These are phyloP conservation scores for Proteles cristata DNA, from an alignment of 2,113 vertebrate species.

Conservation along the genomic window DNA sequence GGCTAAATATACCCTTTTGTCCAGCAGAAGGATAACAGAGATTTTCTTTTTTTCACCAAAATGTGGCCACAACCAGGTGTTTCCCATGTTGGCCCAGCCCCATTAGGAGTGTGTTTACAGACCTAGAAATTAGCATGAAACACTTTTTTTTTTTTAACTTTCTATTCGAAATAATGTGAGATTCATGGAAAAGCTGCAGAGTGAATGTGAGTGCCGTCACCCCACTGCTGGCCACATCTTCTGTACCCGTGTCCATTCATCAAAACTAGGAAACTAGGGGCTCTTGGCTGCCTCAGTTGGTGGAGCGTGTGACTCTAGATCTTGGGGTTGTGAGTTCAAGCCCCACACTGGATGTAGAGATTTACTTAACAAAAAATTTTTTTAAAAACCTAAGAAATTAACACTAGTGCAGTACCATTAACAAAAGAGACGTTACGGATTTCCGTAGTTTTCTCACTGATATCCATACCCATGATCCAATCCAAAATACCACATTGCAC, in stretches of 20 bases:
- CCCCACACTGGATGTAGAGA: neutral
- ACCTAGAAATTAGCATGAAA: neutral
- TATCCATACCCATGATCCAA: neutral
- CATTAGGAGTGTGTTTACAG: neutral
- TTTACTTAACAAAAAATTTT: neutral
- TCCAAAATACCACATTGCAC: no score
- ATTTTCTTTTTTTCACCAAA: neutral
- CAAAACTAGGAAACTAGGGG: neutral
- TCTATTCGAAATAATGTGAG: neutral
- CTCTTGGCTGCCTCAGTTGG: neutral
- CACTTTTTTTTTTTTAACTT: neutral
- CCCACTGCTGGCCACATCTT: neutral
- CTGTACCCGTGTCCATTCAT: accelerated
- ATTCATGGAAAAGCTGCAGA: neutral
- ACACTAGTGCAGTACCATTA: neutral
- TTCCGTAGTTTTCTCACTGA: neutral
- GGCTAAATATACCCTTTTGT: constrained; percentile 82
- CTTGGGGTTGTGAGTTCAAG: neutral
- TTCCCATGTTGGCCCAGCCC: constrained; percentile 73
- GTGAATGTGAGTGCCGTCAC: neutral
- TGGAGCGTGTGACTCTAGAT: neutral
- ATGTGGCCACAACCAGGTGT: constrained; percentile 78
- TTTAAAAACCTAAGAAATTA: neutral
- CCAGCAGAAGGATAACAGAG: constrained; percentile 81
- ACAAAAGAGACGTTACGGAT: neutral